A percentile compares a stretch with the other conserved stretches of the same genome.
These are phyloP conservation scores for Gymnoscopelus microlampas DNA, from an alignment of 2,797 vertebrate species.

Conservation along the genomic window DNA sequence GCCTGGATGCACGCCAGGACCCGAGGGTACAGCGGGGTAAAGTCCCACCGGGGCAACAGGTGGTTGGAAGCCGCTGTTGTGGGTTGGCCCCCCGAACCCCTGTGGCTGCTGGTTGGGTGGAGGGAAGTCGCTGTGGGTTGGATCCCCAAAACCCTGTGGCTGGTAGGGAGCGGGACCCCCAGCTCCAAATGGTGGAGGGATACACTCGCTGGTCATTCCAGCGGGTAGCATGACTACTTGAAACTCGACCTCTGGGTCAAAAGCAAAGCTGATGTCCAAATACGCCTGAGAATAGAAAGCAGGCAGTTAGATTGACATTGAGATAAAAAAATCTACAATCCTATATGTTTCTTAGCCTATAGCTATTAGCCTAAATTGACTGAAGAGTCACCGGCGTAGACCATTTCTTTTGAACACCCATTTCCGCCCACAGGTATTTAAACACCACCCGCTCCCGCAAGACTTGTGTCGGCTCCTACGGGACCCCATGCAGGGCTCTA, in stretches of 20 bases:
- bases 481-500: too few relatives aligned
- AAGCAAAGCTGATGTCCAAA: constrained; percentile 75
- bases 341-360: too few relatives aligned
- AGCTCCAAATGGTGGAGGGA: constrained; percentile 1
- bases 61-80: constrained; percentile 40
- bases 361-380: too few relatives aligned
- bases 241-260: constrained; percentile 63
- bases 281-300: constrained; percentile 56
- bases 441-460: too few relatives aligned
- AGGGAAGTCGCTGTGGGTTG: too few relatives aligned
- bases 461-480: too few relatives aligned
- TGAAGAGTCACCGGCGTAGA: too few relatives aligned
- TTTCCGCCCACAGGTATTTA: too few relatives aligned
- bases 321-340: too few relatives aligned
- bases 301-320: background rate
- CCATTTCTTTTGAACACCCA: too few relatives aligned
- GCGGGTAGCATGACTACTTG: constrained; percentile 58
- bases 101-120: too few relatives aligned
- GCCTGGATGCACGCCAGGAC: constrained; percentile 10
- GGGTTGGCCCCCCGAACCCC: background rate
- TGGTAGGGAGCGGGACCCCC: constrained; percentile 11
- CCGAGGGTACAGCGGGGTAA: constrained; percentile 34
- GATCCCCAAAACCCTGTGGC: constrained; percentile 15
- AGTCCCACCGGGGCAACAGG: constrained; percentile 5
- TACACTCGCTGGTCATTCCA: background rate